phyloP scores from a whole-genome alignment of 2,113 vertebrate species.

The Egretta garzetta region DNA sequence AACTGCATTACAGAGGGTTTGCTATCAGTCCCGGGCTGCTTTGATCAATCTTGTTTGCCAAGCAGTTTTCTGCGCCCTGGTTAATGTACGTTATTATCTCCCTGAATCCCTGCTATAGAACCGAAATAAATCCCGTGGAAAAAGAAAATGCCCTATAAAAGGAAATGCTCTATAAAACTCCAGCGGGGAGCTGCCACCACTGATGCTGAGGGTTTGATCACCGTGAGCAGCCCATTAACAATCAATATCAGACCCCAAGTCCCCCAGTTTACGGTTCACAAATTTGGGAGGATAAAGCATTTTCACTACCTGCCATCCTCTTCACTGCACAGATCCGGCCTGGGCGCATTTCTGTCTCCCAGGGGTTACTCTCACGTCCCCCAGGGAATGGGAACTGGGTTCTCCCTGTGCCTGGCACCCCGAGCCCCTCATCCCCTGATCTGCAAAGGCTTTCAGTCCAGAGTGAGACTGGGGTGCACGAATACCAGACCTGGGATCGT shows the following conservation, averaged over 20 bases:
- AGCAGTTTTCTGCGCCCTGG: conserved; percentile 18
- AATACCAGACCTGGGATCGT: background rate
- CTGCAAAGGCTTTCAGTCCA: background rate
- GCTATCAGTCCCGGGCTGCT: conserved; percentile 3
- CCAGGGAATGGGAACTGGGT: background rate
- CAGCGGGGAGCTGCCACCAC: background rate
- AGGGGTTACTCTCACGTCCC: background rate
- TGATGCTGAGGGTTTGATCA: background rate
- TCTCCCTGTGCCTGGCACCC: background rate
- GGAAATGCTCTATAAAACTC: conserved; percentile 1
- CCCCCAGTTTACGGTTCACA: background rate
- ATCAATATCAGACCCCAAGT: background rate
- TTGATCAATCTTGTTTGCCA: conserved; percentile 39
- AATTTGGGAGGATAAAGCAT: background rate
- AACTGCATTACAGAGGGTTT: background rate
- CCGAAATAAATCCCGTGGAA: background rate
- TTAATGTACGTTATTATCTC: conserved; percentile 31
- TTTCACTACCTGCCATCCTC: background rate
- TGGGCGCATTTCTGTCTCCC: background rate
- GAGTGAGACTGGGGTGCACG: fast-evolving
- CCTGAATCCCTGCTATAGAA: conserved; percentile 47
- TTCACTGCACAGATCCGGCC: background rate
- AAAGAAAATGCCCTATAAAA: conserved; percentile 34
- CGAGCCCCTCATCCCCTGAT: background rate
- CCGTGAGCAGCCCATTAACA: background rate